Conservation (phyloP, 2,113 vertebrate species). For the Aegypius monachus region DNA sequence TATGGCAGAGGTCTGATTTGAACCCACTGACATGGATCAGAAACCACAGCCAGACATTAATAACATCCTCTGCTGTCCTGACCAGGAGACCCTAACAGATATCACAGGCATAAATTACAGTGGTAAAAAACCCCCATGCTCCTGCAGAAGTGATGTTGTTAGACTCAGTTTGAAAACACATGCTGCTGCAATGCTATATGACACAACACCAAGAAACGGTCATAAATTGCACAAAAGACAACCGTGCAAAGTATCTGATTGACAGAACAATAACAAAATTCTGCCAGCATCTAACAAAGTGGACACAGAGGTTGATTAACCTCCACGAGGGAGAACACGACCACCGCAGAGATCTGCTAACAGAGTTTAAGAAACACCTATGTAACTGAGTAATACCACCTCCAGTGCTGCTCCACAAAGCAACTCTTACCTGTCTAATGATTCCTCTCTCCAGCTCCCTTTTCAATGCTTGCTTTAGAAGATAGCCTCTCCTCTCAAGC, state of each 20-base stretch:
- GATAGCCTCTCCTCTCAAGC: conserved; percentile 89
- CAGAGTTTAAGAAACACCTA: not conserved
- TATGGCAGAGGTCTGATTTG: not conserved
- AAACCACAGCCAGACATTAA: not conserved
- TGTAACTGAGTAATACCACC: not conserved
- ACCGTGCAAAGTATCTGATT: accelerated
- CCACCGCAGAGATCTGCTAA: not conserved
- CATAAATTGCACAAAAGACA: not conserved
- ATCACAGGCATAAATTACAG: not conserved
- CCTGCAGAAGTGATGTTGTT: not conserved
- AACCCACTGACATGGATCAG: not conserved
- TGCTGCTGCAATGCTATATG: not conserved
- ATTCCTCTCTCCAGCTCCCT: conserved; percentile 90
- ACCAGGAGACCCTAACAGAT: not conserved
- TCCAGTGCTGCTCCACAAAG: not conserved
- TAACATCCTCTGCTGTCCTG: not conserved
- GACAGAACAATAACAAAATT: not conserved
- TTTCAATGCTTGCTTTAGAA: conserved; percentile 92
- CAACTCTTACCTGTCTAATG: conserved; percentile 85
- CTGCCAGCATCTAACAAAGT: not conserved
- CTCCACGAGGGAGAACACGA: accelerated
- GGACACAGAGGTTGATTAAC: not conserved
- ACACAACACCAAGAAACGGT: not conserved
- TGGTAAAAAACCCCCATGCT: not conserved
- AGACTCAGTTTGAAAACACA: not conserved